phyloP scores from a whole-genome alignment of 2,113 vertebrate species.

The Mormyrus iriodes region DNA sequence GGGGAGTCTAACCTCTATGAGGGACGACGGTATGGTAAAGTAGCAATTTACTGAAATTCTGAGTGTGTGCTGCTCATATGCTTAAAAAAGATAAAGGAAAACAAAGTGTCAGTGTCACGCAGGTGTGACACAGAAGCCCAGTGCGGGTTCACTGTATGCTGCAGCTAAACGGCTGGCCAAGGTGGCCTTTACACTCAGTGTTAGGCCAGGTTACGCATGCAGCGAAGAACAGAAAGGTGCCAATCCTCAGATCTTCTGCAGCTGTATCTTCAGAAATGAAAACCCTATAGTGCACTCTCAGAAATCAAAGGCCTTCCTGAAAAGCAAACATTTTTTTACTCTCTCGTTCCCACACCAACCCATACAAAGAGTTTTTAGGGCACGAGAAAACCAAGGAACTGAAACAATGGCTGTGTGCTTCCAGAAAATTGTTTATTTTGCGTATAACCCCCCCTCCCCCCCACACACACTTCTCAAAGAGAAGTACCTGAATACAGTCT shows the following conservation, averaged over 20 bases:
- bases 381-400: background rate
- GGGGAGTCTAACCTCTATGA: background rate
- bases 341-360: background rate
- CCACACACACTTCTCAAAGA: background rate
- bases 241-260: background rate
- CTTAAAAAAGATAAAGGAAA: background rate
- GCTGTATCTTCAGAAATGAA: background rate
- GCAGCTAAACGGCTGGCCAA: background rate
- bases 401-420: background rate
- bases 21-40: background rate
- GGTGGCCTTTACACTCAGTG: background rate
- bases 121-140: background rate
- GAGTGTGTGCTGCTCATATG: background rate
- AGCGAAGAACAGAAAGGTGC: background rate
- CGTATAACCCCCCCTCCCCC: background rate
- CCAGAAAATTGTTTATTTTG: background rate
- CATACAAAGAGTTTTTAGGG: background rate
- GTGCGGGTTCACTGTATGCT: background rate
- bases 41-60: background rate
- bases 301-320: background rate
- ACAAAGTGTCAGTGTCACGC: background rate
- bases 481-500: constrained; percentile 22
- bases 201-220: background rate
- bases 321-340: background rate
- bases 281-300: background rate